Conservation (phyloP, 2,797 vertebrate species). For the Liasis olivaceus region DNA sequence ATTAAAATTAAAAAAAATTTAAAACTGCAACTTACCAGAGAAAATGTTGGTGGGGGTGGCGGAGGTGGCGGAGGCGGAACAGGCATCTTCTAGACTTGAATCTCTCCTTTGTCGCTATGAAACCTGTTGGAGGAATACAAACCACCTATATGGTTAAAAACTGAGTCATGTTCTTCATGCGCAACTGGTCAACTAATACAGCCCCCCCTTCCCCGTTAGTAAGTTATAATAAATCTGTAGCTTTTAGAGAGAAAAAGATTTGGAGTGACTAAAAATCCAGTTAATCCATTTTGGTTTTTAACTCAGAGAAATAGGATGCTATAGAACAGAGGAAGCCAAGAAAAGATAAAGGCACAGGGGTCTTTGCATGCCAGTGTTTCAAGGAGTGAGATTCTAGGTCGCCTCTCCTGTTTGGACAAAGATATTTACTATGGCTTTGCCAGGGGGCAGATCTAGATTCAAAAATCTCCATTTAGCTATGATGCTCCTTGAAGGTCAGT, state of each 20-base stretch:
- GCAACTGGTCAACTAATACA: not conserved
- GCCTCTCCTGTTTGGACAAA: not conserved
- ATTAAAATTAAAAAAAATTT: not conserved
- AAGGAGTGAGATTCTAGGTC: not conserved
- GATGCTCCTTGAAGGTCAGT: not conserved
- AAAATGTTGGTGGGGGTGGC: slow-evolving; percentile 87
- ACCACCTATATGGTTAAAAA: not conserved
- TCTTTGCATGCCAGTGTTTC: not conserved
- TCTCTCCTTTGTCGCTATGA: slow-evolving; percentile 56
- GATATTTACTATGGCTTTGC: not conserved
- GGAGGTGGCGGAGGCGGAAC: slow-evolving; percentile 87
- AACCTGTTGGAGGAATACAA: slow-evolving; percentile 65
- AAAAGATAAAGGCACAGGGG: not conserved
- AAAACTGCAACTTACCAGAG: slow-evolving; percentile 77
- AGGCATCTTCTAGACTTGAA: slow-evolving; percentile 82
- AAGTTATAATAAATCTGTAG: not conserved
- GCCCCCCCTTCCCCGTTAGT: not conserved
- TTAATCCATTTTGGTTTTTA: not conserved
- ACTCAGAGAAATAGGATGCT: not conserved
- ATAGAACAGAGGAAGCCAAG: not conserved
- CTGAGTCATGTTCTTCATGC: not conserved
- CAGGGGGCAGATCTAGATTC: not conserved
- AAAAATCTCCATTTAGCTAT: not conserved
- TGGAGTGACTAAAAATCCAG: not conserved
- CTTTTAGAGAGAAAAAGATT: not conserved